Evolutionary conservation across 2,113 vertebrate genomes (phyloP).

Genomic region (Notarius quadriscutis): DNA sequence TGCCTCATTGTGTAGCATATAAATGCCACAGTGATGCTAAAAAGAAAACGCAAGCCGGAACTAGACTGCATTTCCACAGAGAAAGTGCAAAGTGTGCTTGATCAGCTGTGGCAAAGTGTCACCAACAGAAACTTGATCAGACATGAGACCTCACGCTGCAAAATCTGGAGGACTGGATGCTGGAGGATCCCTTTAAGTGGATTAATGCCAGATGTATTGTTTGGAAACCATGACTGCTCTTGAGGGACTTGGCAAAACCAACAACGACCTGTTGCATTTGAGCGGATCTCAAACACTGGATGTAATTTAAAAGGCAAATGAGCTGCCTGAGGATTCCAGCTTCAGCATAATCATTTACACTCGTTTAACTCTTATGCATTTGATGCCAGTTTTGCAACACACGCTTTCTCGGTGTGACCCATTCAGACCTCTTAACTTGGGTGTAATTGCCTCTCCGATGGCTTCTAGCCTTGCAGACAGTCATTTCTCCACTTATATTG

Average conservation of each 20-base stretch:
- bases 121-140: no score
- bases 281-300: slow-evolving; percentile 22
- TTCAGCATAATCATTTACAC: slow-evolving; percentile 36
- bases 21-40: no score
- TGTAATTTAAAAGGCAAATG: slow-evolving; percentile 53
- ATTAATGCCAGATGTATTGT: slow-evolving; percentile 13
- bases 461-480: slow-evolving; percentile 51
- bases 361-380: slow-evolving; percentile 67
- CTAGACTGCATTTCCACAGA: no score
- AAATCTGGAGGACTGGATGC: no score
- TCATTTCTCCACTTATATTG: slow-evolving; percentile 33
- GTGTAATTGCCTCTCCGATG: slow-evolving; percentile 59
- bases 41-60: no score
- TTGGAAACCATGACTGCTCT: slow-evolving; percentile 22
- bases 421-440: slow-evolving; percentile 58
- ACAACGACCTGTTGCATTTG: slow-evolving; percentile 20
- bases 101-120: no score
- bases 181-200: not conserved
- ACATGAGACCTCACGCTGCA: no score
- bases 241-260: slow-evolving; percentile 17
- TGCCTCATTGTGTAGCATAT: no score
- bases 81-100: no score
- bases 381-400: slow-evolving; percentile 53
- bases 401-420: slow-evolving; percentile 56
- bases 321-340: slow-evolving; percentile 35